Percentiles rank a stretch among this genome's conserved stretches.
Conservation (phyloP, 2,888 invertebrate genomes). For the Chymomyza caudatula region DNA sequence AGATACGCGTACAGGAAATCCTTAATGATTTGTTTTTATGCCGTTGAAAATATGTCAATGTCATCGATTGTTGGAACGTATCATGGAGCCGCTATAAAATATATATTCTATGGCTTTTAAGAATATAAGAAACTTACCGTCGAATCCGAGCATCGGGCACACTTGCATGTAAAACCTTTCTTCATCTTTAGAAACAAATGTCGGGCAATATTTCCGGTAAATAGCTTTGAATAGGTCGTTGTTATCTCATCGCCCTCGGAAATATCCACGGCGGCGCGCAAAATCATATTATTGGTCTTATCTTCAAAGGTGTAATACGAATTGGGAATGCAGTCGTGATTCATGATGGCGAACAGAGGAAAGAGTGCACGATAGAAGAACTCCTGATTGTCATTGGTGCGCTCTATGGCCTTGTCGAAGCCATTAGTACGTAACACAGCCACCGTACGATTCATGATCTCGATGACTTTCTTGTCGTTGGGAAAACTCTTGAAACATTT, state of each 20-base stretch:
- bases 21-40: conserved; percentile 44
- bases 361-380: conserved; percentile 82
- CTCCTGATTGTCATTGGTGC: conserved; percentile 70
- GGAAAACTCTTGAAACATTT: conserved; percentile 76
- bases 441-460: conserved; percentile 76
- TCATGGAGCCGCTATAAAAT: not conserved
- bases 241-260: conserved; percentile 84
- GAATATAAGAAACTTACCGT: conserved; percentile 79
- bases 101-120: not conserved
- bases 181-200: conserved; percentile 81
- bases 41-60: not conserved
- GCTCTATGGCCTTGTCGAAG: conserved; percentile 74
- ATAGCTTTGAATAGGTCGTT: conserved; percentile 84
- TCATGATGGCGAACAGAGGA: conserved; percentile 83
- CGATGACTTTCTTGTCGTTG: conserved; percentile 72
- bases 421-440: conserved; percentile 77
- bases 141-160: conserved; percentile 84
- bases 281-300: conserved; percentile 80
- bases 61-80: not conserved
- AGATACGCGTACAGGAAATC: conserved; percentile 52
- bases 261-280: conserved; percentile 82
- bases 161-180: conserved; percentile 85
- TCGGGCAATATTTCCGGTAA: conserved; percentile 84
- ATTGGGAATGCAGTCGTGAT: conserved; percentile 86
- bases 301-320: conserved; percentile 84